These are phyloP conservation scores for Psephotus haematonotus DNA, from an alignment of 2,113 vertebrate species.

Conservation along the genomic window DNA sequence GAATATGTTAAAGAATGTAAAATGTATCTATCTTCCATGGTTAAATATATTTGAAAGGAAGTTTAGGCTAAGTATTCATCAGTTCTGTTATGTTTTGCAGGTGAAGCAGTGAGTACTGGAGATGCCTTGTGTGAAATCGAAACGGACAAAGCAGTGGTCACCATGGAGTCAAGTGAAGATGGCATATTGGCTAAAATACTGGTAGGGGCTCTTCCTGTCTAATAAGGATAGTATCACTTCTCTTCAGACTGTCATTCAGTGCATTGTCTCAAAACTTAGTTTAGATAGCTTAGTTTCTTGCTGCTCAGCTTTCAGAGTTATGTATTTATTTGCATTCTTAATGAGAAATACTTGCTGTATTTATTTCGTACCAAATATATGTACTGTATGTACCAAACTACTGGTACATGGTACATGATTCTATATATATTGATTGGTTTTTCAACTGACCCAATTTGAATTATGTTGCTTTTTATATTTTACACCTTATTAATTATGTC, in stretches of 20 bases:
- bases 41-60: neutral
- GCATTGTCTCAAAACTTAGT: neutral
- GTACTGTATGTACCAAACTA: neutral
- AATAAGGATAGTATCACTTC: neutral
- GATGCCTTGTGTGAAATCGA: slow-evolving; percentile 96
- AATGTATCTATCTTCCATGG: neutral
- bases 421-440: neutral
- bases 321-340: neutral
- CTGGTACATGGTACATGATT: neutral
- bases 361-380: too few species aligned
- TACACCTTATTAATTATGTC: neutral
- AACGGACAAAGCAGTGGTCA: slow-evolving; percentile 95
- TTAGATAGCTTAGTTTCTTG: neutral
- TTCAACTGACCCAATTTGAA: neutral
- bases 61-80: neutral
- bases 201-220: slow-evolving; percentile 77
- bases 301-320: neutral
- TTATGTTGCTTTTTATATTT: neutral
- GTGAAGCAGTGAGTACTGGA: slow-evolving; percentile 87
- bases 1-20: neutral
- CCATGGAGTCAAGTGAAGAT: slow-evolving; percentile 92
- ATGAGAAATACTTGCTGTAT: neutral
- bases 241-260: neutral
- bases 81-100: slow-evolving; percentile 73
- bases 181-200: slow-evolving; percentile 94